Conservation (phyloP, 2,888 invertebrate genomes). For the Eupithecia dodoneata region DNA sequence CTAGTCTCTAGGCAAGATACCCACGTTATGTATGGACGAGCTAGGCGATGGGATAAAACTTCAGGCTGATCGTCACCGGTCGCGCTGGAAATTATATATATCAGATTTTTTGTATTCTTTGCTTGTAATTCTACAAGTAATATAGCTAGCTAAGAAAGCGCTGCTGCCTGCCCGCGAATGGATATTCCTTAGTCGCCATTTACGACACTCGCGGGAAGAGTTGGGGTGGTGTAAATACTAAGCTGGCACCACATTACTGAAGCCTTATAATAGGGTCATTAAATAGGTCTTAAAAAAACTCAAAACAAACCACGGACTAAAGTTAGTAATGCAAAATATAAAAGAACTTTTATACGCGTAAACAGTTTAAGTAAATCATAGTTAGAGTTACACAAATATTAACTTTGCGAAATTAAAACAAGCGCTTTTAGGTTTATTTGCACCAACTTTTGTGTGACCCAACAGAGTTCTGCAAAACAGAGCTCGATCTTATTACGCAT, state of each 20-base stretch:
- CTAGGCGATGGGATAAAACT: not conserved
- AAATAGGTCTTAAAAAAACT: not conserved
- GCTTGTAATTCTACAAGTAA: not conserved
- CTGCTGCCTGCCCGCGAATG: too few relatives aligned
- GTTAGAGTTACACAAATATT: slow-evolving; percentile 27
- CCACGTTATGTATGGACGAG: not conserved
- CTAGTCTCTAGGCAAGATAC: too few relatives aligned
- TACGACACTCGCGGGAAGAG: too few relatives aligned
- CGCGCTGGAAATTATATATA: not conserved
- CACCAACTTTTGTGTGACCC: slow-evolving; percentile 29
- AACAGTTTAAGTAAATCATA: slow-evolving; percentile 13
- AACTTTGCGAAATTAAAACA: slow-evolving; percentile 26
- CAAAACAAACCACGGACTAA: not conserved
- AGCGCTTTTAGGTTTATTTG: slow-evolving; percentile 29
- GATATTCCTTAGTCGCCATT: too few relatives aligned
- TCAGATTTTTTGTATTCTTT: not conserved
- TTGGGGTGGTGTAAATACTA: too few relatives aligned
- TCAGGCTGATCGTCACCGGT: not conserved
- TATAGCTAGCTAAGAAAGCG: too few relatives aligned
- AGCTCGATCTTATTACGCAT: slow-evolving; percentile 23
- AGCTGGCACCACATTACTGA: too few relatives aligned
- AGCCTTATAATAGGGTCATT: too few relatives aligned
- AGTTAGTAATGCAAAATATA: not conserved
- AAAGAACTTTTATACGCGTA: slow-evolving; percentile 2
- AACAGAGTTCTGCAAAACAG: slow-evolving; percentile 26